Conservation (phyloP, 64 coral and sea anemone genomes). For the Dendrophyllia cribrosa region DNA sequence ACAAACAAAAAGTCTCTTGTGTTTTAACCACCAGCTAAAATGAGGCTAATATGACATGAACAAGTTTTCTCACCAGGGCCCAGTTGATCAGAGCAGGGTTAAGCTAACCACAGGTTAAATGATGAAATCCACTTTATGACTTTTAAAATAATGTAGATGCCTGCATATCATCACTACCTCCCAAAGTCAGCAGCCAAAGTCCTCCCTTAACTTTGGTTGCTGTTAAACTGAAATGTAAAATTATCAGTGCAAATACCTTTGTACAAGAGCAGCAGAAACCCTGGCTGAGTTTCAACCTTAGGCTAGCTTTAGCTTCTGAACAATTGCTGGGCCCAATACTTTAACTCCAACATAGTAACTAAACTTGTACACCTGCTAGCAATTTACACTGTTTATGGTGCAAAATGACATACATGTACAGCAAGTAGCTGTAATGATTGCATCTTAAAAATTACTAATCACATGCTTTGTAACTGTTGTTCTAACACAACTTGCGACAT, state of each 20-base stretch:
- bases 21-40: background rate
- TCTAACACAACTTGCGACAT: no score
- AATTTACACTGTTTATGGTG: background rate
- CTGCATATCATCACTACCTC: no score
- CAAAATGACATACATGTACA: background rate
- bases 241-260: no score
- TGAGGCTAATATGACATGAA: background rate
- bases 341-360: background rate
- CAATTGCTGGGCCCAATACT: background rate
- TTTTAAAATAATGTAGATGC: no score
- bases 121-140: no score
- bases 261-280: no score
- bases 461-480: background rate
- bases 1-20: background rate
- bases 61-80: background rate
- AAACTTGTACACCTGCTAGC: background rate
- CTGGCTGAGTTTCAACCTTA: no score
- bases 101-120: no score
- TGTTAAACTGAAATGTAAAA: no score
- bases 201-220: no score
- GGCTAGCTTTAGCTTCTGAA: no score
- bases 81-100: background rate
- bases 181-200: no score
- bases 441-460: background rate
- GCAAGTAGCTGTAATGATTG: background rate